These are phyloP conservation scores for Cydia fagiglandana DNA, from an alignment of 1,140 invertebrate species.

Conservation along the genomic window DNA sequence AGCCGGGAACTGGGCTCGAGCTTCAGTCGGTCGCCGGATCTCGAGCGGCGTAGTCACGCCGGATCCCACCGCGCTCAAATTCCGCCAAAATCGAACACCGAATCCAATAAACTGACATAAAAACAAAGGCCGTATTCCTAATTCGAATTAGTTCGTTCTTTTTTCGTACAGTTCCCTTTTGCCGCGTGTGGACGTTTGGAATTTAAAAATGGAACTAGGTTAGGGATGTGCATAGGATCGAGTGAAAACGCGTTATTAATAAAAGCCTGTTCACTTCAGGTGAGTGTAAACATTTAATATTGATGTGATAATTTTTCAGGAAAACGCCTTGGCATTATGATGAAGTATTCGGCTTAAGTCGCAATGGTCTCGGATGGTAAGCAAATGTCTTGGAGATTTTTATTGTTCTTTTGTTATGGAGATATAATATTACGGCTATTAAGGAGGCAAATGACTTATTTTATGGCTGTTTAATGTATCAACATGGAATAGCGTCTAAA, in stretches of 20 bases:
- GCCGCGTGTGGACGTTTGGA: not conserved
- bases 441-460: constrained; percentile 1
- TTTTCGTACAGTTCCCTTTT: not conserved
- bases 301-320: constrained; percentile 25
- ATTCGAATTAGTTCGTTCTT: not conserved
- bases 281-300: constrained; percentile 28
- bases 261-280: constrained; percentile 20
- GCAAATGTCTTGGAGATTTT: not conserved
- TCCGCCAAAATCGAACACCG: constrained; percentile 13
- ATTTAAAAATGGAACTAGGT: constrained; percentile 19
- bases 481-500: not conserved
- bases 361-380: too few species aligned
- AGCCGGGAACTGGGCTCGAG: not conserved
- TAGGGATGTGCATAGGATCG: constrained; percentile 20
- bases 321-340: not conserved
- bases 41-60: not conserved
- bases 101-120: constrained; percentile 27
- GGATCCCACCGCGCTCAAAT: not conserved
- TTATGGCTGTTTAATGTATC: constrained; percentile 13
- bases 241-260: constrained; percentile 19
- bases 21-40: constrained; percentile 20
- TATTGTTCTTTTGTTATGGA: constrained; percentile 13
- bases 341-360: too few species aligned
- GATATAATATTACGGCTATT: not conserved
- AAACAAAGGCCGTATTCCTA: constrained; percentile 5